Conservation (phyloP, 2,797 vertebrate species). For the Scarus forsteni region DNA sequence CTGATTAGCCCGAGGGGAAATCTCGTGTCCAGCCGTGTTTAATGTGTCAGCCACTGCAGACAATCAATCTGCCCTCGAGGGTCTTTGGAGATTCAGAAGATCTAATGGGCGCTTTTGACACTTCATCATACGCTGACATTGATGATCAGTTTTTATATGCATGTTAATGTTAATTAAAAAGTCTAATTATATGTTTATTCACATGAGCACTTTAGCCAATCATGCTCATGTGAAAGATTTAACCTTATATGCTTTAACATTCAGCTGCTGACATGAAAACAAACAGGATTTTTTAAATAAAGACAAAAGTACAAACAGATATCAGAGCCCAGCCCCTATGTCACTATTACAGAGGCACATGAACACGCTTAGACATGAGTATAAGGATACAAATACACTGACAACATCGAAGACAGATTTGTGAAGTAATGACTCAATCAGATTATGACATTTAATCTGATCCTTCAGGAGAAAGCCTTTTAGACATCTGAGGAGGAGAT, state of each 20-base stretch:
- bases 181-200: not conserved
- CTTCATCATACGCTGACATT: not conserved
- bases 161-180: not conserved
- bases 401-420: no score
- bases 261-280: no score
- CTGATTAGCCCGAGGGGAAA: slow-evolving; percentile 58
- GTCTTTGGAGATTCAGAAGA: slow-evolving; percentile 30
- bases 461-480: no score
- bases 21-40: slow-evolving; percentile 32
- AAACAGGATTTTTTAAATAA: no score
- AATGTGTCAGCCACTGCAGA: slow-evolving; percentile 26
- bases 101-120: slow-evolving; percentile 28
- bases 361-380: not conserved
- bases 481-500: no score
- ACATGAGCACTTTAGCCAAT: not conserved
- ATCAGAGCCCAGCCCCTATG: no score
- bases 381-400: no score
- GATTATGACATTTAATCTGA: no score
- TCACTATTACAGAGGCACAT: not conserved
- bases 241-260: no score
- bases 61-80: slow-evolving; percentile 39
- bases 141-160: not conserved
- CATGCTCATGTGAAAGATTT: not conserved
- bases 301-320: no score
- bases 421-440: no score